These are phyloP conservation scores for Tineola bisselliella DNA, from an alignment of 2,888 invertebrate genomes.

Conservation along the genomic window DNA sequence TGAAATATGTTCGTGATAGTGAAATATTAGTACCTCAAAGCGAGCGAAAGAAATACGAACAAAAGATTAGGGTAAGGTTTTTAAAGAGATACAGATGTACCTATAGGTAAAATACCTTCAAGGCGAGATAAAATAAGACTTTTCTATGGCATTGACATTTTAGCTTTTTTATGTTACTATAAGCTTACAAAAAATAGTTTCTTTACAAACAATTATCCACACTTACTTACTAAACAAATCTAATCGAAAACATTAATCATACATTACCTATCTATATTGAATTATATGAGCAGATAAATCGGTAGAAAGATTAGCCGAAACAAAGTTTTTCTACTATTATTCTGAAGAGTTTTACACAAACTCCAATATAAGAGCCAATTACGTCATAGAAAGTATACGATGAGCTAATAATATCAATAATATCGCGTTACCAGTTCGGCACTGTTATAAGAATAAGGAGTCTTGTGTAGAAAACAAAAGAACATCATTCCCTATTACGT, in stretches of 20 bases:
- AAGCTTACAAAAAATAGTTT: not conserved
- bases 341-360: not conserved
- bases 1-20: not conserved
- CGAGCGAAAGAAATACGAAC: not conserved
- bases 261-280: no score
- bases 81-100: not conserved
- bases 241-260: not conserved
- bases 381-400: not conserved
- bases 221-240: not conserved
- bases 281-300: no score
- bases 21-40: not conserved
- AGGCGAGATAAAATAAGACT: not conserved
- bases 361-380: not conserved
- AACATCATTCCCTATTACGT: conserved; percentile 1
- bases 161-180: not conserved
- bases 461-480: conserved; percentile 3
- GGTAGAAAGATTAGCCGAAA: not conserved
- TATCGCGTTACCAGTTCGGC: not conserved
- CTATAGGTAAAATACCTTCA: not conserved
- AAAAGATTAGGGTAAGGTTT: not conserved
- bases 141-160: not conserved
- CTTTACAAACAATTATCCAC: not conserved
- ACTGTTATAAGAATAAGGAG: not conserved
- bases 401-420: not conserved
- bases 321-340: not conserved